Percentiles rank a stretch among this genome's conserved stretches.
These are phyloP conservation scores for Dascyllus trimaculatus DNA, from an alignment of 2,113 vertebrate species.

Conservation along the genomic window DNA sequence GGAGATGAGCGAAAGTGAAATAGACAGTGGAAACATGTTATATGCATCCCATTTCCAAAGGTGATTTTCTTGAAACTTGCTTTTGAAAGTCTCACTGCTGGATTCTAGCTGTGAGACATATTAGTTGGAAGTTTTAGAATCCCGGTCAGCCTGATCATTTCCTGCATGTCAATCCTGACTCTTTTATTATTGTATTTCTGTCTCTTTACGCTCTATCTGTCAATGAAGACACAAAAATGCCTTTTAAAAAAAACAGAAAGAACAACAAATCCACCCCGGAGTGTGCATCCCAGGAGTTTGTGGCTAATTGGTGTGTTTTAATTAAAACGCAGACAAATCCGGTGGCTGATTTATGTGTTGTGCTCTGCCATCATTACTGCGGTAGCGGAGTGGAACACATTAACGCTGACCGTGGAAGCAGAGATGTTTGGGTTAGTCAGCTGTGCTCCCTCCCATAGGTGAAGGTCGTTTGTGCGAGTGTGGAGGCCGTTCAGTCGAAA, in stretches of 20 bases:
- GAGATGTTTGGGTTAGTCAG: not conserved
- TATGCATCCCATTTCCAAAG: no score
- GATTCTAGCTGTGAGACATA: no score
- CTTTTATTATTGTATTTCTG: no score
- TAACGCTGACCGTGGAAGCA: not conserved
- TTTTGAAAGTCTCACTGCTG: no score
- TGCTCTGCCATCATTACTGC: not conserved
- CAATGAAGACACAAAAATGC: no score
- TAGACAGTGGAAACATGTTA: no score
- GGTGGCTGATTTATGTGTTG: not conserved
- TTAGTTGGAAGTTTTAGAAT: no score
- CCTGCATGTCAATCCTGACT: no score
- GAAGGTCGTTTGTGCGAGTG: not conserved
- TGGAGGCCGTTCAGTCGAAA: not conserved
- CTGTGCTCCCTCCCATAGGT: not conserved
- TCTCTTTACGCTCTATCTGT: no score
- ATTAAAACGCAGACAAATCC: constrained; percentile 2
- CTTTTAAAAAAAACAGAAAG: not conserved
- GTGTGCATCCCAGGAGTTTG: not conserved
- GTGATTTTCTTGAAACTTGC: no score
- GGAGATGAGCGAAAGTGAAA: no score
- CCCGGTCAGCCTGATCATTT: no score
- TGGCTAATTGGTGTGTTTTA: not conserved
- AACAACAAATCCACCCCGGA: not conserved
- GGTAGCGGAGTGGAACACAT: not conserved